A percentile compares a stretch with the other conserved stretches of the same genome.
Conservation (phyloP, 2,113 vertebrate genomes). For the Camelus bactrianus region DNA sequence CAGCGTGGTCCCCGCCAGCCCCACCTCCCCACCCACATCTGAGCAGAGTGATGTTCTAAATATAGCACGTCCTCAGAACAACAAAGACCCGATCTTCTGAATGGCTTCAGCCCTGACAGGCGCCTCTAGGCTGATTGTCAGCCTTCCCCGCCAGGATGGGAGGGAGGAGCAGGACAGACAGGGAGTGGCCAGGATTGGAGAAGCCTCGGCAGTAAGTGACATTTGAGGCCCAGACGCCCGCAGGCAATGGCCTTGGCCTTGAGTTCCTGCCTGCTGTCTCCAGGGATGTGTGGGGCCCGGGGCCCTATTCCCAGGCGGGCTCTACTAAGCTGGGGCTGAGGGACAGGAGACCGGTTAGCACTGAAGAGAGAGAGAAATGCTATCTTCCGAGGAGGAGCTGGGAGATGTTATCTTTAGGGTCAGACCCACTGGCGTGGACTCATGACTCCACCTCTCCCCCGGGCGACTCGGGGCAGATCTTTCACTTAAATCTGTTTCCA, state of each 20-base stretch:
- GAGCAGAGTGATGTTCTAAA: conserved; percentile 45
- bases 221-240: rapidly evolving
- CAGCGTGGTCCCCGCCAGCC: not conserved
- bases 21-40: rapidly evolving
- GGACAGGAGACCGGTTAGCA: not conserved
- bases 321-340: not conserved
- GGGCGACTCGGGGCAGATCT: not conserved
- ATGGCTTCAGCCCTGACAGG: not conserved
- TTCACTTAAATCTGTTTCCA: not conserved
- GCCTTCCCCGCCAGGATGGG: not conserved
- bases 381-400: not conserved
- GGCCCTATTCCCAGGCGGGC: not conserved
- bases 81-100: not conserved
- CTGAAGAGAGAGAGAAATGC: not conserved
- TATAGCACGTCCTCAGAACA: conserved; percentile 12
- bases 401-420: not conserved
- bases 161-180: not conserved
- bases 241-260: not conserved
- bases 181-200: not conserved
- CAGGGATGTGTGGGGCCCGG: not conserved
- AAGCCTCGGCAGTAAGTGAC: not conserved
- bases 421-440: not conserved
- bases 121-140: not conserved
- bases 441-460: rapidly evolving
- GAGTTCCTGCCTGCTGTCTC: not conserved